Evolutionary conservation across 1,140 invertebrate species (phyloP), one percentile per base, ranked within the genome.

Genomic region (Drosophila fuyamai): DNA sequence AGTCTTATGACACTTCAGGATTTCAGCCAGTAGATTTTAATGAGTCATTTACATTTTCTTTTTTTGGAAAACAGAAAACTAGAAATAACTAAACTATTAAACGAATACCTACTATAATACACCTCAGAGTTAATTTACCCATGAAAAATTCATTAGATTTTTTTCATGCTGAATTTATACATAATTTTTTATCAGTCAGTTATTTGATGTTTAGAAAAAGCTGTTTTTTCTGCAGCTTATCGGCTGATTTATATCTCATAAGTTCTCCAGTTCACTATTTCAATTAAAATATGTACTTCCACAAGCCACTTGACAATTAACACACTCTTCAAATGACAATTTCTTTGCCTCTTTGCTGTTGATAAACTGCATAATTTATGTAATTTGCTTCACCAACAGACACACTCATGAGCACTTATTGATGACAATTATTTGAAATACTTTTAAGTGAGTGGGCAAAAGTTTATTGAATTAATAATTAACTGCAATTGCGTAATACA

Each of bases 401-500:
- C 47, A 41, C 38, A 29, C 32, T 46, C 40, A 27, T 14, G 32
- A 40, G 53, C 53, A 40, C 57, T 60, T 23, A 76, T 76, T 77
- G 62, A 51, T 63, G 71, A 86, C 79, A 86, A 88, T 83, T 79
- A 75, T 79, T 75, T 79, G 44, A 56, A 79, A 79, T 76, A 79
- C 73, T 70, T 79, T 81, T 53, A 83, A 88, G 79, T 83, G 82
- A 71, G 67, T 70, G 47, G 81, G 58, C 61, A 59, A 55, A 62
- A 63, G 71, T 86, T 88, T 83, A 86, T 86, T 86, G 82, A 82
- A 86, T 86, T 88, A 86, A 83, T 86, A 88, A 86, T 86, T 88
- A 88, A 86, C 83, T 88, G 68, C 79, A 88, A 86, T 86, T 76
- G 83, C 76, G 65, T 72, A 44, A 77, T 77, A 68, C 56, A 81